Evolutionary conservation across 2,888 invertebrate species (phyloP).

Genomic region (Heteropelma amictum): DNA sequence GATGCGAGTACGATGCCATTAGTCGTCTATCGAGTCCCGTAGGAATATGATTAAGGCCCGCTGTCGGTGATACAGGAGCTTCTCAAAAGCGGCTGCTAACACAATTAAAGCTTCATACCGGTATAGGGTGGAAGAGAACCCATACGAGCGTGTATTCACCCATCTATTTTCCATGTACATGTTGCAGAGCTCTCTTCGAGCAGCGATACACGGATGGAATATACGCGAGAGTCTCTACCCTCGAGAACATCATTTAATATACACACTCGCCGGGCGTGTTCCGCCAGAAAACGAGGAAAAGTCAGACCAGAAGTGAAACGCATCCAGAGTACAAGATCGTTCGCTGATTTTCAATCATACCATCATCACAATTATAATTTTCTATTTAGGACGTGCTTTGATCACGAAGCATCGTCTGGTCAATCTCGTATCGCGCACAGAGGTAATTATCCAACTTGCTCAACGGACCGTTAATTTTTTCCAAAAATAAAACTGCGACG

Average conservation of each 20-base stretch:
- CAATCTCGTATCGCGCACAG: not conserved
- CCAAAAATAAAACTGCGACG: not conserved
- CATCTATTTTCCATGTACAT: not conserved
- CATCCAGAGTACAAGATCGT: conserved; percentile 70
- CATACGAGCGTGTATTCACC: conserved; percentile 21
- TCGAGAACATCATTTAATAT: conserved; percentile 6
- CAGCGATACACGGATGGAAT: not conserved
- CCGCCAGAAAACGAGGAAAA: conserved; percentile 16
- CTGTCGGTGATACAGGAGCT: conserved; percentile 75
- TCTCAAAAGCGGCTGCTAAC: conserved; percentile 76
- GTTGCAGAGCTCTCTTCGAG: not conserved
- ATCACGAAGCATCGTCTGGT: conserved; percentile 63
- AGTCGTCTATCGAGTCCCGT: conserved; percentile 72
- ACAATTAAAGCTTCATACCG: conserved; percentile 65
- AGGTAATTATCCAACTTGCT: not conserved
- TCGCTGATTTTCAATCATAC: conserved; percentile 76
- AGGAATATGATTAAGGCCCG: conserved; percentile 75
- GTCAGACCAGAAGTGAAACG: conserved; percentile 27
- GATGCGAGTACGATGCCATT: conserved; percentile 67
- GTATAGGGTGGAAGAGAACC: conserved; percentile 65
- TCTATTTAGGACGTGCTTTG: conserved; percentile 74
- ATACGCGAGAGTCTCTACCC: conserved; percentile 26
- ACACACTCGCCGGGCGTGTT: no score
- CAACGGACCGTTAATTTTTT: not conserved
- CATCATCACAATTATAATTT: conserved; percentile 72